Evolutionary conservation across 2,888 invertebrate species (phyloP), one percentile per base, ranked within the genome.

Genomic region (Ypsolopha scabrella): DNA sequence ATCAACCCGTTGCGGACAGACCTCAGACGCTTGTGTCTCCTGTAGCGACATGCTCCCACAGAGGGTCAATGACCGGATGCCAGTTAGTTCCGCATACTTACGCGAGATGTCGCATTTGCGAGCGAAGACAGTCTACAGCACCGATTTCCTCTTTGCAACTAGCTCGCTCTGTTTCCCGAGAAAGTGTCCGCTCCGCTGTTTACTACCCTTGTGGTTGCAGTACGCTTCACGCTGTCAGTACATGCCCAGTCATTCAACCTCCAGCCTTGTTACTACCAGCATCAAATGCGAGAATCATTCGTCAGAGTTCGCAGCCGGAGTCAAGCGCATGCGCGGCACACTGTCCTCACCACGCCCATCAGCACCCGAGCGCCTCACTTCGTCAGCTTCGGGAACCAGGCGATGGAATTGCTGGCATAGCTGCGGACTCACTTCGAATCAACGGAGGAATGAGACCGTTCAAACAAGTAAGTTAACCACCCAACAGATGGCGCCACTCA

Each of bases 401-500:
- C 56, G 95, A 95, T 72, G 94, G 95, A 59, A 94, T 98, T 58
- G 97, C 97, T 48, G 96, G 96, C 72, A 98, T 98, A 67, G 98
- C 97, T 24, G 96, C 96, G 50, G 98, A 98, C 85, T 97, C 97
- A 53, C 90, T 98, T 64, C 90, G 97, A 68, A 96, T 98, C 85
- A 98, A 97, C 87, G 98, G 98, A 58, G 97, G 97, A 68, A 95
- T 98, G 90, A 90, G 96, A 64, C 96, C 96, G 74, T 97, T 98
- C 87, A 96, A 95, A 85, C 97, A 97, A 93, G 96, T 96, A 90
- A 82, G 87, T 72, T 58, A 50, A 50, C 50, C 52, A 58, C 53
- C 63, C 62, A 56, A 54, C 73, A 83, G 86, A 71, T 82, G 82
- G 81, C 81, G 76, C 51, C 33, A 52, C 48, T 43, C 41, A 37